Conservation (phyloP, 2,888 invertebrate genomes). For the Plemyria rubiginata region DNA sequence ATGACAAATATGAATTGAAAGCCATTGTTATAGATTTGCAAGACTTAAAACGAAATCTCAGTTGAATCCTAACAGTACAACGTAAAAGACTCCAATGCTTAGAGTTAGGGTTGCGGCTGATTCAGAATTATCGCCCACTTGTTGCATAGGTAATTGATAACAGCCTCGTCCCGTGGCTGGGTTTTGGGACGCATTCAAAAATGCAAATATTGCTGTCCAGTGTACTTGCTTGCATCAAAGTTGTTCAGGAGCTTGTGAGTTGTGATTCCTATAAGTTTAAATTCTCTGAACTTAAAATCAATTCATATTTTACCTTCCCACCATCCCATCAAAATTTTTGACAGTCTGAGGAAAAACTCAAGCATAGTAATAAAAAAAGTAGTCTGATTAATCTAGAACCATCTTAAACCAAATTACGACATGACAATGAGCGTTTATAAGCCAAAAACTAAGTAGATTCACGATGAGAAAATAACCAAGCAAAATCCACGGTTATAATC, state of each 20-base stretch:
- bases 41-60: conserved; percentile 47
- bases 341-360: too few relatives aligned
- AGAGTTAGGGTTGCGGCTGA: conserved; percentile 62
- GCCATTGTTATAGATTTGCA: conserved; percentile 11
- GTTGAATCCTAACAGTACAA: conserved; percentile 40
- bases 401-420: too few relatives aligned
- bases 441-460: too few relatives aligned
- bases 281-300: too few relatives aligned
- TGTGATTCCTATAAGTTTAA: too few relatives aligned
- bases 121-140: conserved; percentile 83
- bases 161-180: conserved; percentile 62
- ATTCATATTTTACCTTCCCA: too few relatives aligned
- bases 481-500: too few relatives aligned
- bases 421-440: too few relatives aligned
- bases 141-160: conserved; percentile 83
- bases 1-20: conserved; percentile 36
- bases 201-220: conserved; percentile 57
- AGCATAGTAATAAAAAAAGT: too few relatives aligned
- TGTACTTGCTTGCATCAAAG: not conserved
- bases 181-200: conserved; percentile 75
- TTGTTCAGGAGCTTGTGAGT: not conserved
- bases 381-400: too few relatives aligned
- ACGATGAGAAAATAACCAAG: too few relatives aligned
- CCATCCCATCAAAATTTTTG: too few relatives aligned
- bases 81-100: conserved; percentile 56